Base-by-base conservation (phyloP, 2,113 vertebrate species). In the Astur gentilis region DNA sequence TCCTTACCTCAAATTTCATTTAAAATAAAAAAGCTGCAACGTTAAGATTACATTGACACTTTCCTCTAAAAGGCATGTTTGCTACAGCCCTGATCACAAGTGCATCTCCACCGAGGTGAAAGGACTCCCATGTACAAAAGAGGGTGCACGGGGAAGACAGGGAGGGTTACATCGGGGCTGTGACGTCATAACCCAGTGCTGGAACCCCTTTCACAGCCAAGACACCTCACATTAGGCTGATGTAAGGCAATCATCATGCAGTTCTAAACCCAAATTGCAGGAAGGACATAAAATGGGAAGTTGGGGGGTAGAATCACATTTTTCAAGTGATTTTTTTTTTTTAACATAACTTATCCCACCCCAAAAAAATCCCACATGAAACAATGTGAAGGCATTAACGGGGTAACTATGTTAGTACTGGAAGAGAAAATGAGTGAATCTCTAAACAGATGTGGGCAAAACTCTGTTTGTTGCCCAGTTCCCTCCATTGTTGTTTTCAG, bases 101-200 rank as follows among this genome's bases (percentile, higher is more conserved):
- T 17, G 14, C 23, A 20, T 18, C 21, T 64, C 11, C 26, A 52
- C 4, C 2, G 4, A 42, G 10, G 5, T 27, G 25, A 36, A n/a
- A 38, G 12, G 17, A 9, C 3, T 34, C 69, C 18, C 38, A 12
- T 11, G 13, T 15, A 10, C 16, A 14, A 44, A 80, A 45, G 6
- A 72, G 7, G 22, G 6, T 57, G 10, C 13, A 13, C 7, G 23
- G 13, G 20, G 34, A 19, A 69, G 77, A n/a, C 0, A 0, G 19
- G 2, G 6, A 1, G 9, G 6, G 5, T 87, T 50, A 26, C 26
- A 6, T 0, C 1, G 0, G 21, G 19, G 19, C 29, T 71, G 57
- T 61, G 32, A 44, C 7, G 5, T 17, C 36, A 42, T 29, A 90
- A 58, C 1, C 6, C 16, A 20, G 21, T 10, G 21, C 36, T 58